Base-by-base conservation (phyloP, 2,888 invertebrate genomes). In the Nebria brevicollis region DNA sequence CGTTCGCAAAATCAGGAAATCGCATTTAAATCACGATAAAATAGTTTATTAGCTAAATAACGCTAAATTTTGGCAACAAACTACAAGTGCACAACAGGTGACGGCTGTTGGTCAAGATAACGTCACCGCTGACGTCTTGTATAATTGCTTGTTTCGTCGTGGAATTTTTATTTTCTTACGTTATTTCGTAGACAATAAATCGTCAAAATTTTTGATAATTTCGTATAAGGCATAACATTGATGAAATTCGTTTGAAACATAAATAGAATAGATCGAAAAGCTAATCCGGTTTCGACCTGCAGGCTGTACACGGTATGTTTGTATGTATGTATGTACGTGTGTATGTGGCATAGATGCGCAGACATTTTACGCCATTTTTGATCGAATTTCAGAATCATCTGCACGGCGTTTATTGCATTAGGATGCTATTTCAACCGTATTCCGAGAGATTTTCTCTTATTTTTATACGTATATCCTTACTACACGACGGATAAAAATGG, bases 341-440 rank as follows among this genome's bases (percentile, higher is more conserved):
- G 34, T 34, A 5, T 20, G 34, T 34, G 34, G 34, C 34, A 34
- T 34, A 34, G 7, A 54, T 54, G 54, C 54, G 54, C 54, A 54
- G 54, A 54, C 13, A 54, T 54, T 54, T 54, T 54, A 54, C 54
- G 54, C 54, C 54, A 54, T 54, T 54, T 54, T 54, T 54, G 54
- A 54, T 54, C 54, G 54, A 54, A 54, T 54, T 54, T 54, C 54
- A 54, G 13, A 54, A 54, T 54, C 54, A 54, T 54, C 54, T 54
- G 54, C 13, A 54, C 54, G 7, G 54, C 54, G 54, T 54, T 54
- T 54, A 54, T 54, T 54, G 54, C 54, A 13, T 54, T 54, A 13
- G 54, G 54, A 54, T 54, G 54, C 54, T 54, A 54, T 54, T 54
- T 54, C 54, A 54, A 54, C 54, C 54, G 54, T 54, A 54, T 54